Evolutionary conservation across 1,140 invertebrate genomes (phyloP).

Genomic region (Ectropis grisescens): DNA sequence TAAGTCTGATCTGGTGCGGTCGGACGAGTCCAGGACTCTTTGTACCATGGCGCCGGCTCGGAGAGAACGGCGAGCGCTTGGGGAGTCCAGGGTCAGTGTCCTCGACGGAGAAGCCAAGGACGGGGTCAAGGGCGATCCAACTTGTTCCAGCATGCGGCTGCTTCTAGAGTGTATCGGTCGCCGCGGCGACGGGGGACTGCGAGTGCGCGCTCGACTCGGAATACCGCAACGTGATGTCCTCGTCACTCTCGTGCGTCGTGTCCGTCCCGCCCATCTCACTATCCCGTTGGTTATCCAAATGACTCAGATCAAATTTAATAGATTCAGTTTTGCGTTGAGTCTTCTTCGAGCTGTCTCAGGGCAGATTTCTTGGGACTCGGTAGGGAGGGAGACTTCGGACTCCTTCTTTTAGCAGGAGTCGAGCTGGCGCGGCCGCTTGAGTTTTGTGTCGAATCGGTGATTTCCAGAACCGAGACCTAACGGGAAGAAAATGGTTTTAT

Average conservation of each 20-base stretch:
- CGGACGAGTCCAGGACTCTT: slow-evolving; percentile 21
- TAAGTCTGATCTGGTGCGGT: neutral
- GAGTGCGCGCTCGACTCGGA: slow-evolving; percentile 17
- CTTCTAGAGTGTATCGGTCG: slow-evolving; percentile 22
- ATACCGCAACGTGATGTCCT: slow-evolving; percentile 27
- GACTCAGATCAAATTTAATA: slow-evolving; percentile 52
- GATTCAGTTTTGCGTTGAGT: slow-evolving; percentile 36
- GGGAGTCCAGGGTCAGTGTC: slow-evolving; percentile 12
- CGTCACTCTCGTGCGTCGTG: slow-evolving; percentile 6
- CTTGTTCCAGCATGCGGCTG: slow-evolving; percentile 23
- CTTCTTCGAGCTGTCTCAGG: slow-evolving; percentile 19
- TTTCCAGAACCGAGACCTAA: slow-evolving; percentile 23
- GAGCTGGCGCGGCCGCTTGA: slow-evolving; percentile 3
- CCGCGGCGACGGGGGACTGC: slow-evolving; percentile 26
- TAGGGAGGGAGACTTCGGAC: slow-evolving; percentile 11
- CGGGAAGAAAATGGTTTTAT: too few species aligned
- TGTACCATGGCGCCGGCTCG: slow-evolving; percentile 31
- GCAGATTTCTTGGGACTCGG: slow-evolving; percentile 41
- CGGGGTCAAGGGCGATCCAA: slow-evolving; percentile 13
- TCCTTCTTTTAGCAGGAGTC: slow-evolving; percentile 9
- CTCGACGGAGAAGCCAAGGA: slow-evolving; percentile 1
- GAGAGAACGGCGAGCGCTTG: slow-evolving; percentile 17
- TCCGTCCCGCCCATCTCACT: slow-evolving; percentile 4
- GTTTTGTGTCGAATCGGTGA: slow-evolving; percentile 21
- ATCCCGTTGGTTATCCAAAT: slow-evolving; percentile 22